phyloP scores from a whole-genome alignment of 2,888 invertebrate species.

The Bellardia bayeri region DNA sequence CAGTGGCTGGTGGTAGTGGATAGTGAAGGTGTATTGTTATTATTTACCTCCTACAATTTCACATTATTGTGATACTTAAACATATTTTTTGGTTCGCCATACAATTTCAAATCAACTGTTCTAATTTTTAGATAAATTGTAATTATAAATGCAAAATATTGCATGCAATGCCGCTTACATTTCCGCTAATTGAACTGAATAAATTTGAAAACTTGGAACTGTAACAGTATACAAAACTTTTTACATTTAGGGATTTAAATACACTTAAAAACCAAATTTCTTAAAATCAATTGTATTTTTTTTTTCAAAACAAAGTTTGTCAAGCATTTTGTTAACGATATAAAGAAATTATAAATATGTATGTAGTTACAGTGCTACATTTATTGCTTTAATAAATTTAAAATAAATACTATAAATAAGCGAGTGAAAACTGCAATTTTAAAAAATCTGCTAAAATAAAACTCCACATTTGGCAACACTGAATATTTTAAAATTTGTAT shows the following conservation, averaged over 20 bases:
- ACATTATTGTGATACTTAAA: not conserved
- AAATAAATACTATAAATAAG: too few relatives aligned
- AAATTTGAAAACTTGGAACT: slow-evolving; percentile 61
- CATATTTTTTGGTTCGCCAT: not conserved
- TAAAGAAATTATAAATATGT: too few relatives aligned
- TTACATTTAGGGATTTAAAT: not conserved
- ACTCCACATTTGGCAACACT: too few relatives aligned
- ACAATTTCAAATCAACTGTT: slow-evolving; percentile 30
- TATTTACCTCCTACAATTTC: slow-evolving; percentile 44
- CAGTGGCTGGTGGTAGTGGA: not conserved
- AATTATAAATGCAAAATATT: slow-evolving; percentile 46
- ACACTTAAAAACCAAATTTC: too few relatives aligned
- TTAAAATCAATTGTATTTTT: too few relatives aligned
- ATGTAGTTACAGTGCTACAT: too few relatives aligned
- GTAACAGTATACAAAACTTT: not conserved
- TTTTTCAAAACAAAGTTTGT: too few relatives aligned
- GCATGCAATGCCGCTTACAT: slow-evolving; percentile 58
- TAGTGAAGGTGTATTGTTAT: slow-evolving; percentile 29
- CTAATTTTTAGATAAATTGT: slow-evolving; percentile 18
- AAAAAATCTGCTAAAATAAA: too few relatives aligned
- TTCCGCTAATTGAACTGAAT: slow-evolving; percentile 68
- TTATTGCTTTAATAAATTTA: too few relatives aligned
- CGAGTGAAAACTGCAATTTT: too few relatives aligned
- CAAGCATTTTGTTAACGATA: too few relatives aligned
- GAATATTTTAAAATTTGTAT: not conserved